Conservation (phyloP, 2,888 invertebrate species). For the Uropetala carovei region DNA sequence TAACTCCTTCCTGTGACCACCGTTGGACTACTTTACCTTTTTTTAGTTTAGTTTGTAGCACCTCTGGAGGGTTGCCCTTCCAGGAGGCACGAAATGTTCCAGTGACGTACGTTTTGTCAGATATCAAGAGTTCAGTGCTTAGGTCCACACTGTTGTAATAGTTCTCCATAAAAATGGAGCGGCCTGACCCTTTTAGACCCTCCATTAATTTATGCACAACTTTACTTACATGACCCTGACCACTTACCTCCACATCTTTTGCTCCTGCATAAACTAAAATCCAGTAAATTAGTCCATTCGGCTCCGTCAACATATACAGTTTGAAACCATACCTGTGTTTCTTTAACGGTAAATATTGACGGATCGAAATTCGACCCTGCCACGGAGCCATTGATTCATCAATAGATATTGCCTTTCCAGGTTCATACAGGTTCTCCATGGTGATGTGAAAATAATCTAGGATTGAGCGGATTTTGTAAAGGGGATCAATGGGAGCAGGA, state of each 20-base stretch:
- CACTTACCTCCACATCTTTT: background rate
- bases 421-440: background rate
- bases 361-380: background rate
- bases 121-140: too few species aligned
- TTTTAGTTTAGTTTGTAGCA: too few species aligned
- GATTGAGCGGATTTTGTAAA: background rate
- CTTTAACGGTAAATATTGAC: background rate
- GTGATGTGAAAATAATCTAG: background rate
- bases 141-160: too few species aligned
- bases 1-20: too few species aligned
- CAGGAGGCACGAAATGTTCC: too few species aligned
- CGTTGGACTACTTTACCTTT: too few species aligned
- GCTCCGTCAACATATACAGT: background rate
- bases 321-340: slow-evolving; percentile 19
- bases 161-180: too few species aligned
- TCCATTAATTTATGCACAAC: too few species aligned
- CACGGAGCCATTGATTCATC: background rate
- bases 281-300: background rate
- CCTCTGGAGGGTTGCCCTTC: too few species aligned
- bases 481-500: background rate
- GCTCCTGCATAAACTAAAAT: slow-evolving; percentile 26
- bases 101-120: too few species aligned
- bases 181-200: too few species aligned
- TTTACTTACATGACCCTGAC: slow-evolving; percentile 4
- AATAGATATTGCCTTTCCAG: too few species aligned